Base-by-base conservation (phyloP, 2,113 vertebrate genomes). In the Rhinolophus sinicus region DNA sequence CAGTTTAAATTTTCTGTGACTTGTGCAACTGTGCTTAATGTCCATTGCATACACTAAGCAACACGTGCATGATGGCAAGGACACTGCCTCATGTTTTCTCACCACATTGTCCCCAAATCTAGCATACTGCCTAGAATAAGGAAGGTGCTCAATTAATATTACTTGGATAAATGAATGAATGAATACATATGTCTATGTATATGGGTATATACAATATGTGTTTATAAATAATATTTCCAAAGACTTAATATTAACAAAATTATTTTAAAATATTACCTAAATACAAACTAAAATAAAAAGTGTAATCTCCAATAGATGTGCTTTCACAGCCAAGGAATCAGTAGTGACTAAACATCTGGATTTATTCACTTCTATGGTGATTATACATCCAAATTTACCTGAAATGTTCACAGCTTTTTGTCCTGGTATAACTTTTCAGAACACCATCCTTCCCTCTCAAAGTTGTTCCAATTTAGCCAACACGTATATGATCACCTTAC, bases 181-280 rank as follows among this genome's bases (percentile, higher is more conserved):
- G 82, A 93, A 78, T 88, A 14, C 19, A 3, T 81, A 38, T 30
- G 35, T 86, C 8, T 76, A 3, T 69, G 10, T 44, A 44, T 54
- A 62, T 21, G 26, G 28, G 1, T 22, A 52, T 88, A 92, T 70
- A 2, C 0, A 58, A 2, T 44, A 21, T 73, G 1, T 62, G 8
- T 72, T 72, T 85, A 82, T 33, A 92, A 75, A 82, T 69, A 92
- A 35, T 64, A 88, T 91, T 93, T 50, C 22, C 38, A 47, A 92
- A 94, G 33, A 52, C 30, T 70, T 62, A 22, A 30, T 58, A 72
- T 90, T 77, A 75, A 90, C n/a, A 40, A 56, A 40, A 35, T 15
- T 38, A 9, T 44, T 62, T 58, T 8, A 64, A 52, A 90, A n/a
- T 62, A 30, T 56, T 44, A 87, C 11, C 10, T 54, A 13, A 65